Evolutionary conservation across 2,797 vertebrate genomes (phyloP).

Genomic region (Myiotriccus ornatus): DNA sequence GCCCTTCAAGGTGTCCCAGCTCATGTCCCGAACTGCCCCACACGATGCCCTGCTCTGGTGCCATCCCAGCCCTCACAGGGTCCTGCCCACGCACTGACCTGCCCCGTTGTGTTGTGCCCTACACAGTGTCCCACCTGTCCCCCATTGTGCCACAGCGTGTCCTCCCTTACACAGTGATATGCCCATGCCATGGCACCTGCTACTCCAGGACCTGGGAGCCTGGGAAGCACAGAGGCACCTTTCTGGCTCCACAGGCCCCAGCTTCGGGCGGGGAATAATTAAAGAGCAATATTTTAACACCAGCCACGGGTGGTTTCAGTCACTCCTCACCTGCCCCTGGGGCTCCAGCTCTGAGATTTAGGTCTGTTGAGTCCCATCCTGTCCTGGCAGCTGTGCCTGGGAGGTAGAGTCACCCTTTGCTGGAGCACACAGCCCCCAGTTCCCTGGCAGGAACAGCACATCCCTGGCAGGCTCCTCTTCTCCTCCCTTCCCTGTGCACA

Average conservation of each 20-base stretch:
- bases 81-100: not conserved
- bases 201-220: not conserved
- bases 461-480: not conserved
- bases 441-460: not conserved
- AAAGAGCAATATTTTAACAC: not conserved
- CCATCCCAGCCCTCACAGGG: too few relatives aligned
- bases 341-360: not conserved
- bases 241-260: not conserved
- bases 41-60: not conserved
- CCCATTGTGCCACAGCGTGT: not conserved
- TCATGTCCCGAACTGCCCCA: not conserved
- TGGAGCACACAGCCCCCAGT: not conserved
- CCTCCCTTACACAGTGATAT: not conserved
- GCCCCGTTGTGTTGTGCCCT: not conserved
- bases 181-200: rapidly evolving
- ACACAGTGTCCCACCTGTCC: not conserved
- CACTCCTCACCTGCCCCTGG: not conserved
- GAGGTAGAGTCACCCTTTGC: not conserved
- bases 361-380: not conserved
- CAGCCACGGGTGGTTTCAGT: not conserved
- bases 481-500: not conserved
- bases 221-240: rapidly evolving
- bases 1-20: not conserved
- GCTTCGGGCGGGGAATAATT: not conserved
- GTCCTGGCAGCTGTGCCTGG: not conserved